phyloP scores from a whole-genome alignment of 2,888 invertebrate species.

The Allacma fusca region DNA sequence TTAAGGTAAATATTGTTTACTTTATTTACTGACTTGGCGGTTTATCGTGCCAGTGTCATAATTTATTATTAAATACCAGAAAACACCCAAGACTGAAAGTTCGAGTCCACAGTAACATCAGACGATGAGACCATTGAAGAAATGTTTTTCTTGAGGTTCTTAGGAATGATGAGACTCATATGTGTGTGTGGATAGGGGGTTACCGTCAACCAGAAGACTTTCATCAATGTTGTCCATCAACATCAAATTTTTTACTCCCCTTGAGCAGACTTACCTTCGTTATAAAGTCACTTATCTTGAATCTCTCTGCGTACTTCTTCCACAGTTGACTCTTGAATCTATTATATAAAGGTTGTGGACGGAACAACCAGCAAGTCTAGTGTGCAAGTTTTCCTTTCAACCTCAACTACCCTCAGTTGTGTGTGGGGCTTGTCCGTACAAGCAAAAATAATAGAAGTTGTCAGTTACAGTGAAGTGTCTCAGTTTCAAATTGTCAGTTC shows the following conservation, averaged over 20 bases:
- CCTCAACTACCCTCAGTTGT: background rate
- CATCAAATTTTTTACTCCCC: conserved; percentile 18
- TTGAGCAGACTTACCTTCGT: conserved; percentile 25
- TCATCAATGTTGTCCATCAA: conserved; percentile 4
- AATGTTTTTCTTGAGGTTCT: background rate
- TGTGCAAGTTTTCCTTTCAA: conserved; percentile 18
- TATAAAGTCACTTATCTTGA: conserved; percentile 6
- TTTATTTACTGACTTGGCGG: background rate
- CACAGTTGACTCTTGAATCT: conserved; percentile 23
- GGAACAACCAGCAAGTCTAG: conserved; percentile 19
- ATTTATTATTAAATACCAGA: background rate
- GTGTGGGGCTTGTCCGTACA: background rate
- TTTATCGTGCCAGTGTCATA: background rate
- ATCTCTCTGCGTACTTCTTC: conserved; percentile 6
- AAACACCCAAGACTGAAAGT: background rate
- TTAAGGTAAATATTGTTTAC: background rate
- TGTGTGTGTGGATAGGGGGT: background rate
- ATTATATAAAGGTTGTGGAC: conserved; percentile 21
- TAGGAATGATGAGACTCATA: background rate
- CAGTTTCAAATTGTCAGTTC: background rate
- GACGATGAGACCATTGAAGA: background rate
- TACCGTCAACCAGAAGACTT: background rate
- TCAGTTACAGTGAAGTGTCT: background rate
- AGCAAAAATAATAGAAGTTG: background rate
- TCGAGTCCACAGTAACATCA: background rate